Evolutionary conservation across 2,888 invertebrate species (phyloP).

Genomic region (Caenorhabditis sulstoni): DNA sequence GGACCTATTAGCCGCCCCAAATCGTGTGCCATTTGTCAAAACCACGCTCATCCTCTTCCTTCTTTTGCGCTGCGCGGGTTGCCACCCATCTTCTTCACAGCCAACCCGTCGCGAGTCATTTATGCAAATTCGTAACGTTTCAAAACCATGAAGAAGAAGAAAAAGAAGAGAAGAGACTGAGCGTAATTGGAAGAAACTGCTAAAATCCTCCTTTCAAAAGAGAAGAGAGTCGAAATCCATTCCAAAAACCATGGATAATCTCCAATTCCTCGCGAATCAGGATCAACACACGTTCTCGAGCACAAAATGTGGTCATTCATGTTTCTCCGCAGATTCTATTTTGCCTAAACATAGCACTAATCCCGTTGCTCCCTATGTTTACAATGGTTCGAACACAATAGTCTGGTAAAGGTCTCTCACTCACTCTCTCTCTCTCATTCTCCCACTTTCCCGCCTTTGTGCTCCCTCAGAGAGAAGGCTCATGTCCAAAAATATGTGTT

Average conservation of each 20-base stretch:
- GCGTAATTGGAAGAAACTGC: neutral
- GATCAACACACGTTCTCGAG: no score
- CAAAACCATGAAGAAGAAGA: neutral
- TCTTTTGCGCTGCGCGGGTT: neutral
- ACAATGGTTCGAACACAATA: constrained; percentile 54
- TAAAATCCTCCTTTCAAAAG: neutral
- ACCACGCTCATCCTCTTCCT: constrained; percentile 12
- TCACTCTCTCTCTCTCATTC: neutral
- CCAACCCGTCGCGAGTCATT: neutral
- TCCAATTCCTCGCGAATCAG: no score
- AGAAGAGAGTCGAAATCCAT: no score
- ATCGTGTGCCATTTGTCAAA: constrained; percentile 55
- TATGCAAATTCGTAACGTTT: constrained; percentile 28
- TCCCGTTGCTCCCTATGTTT: constrained; percentile 37
- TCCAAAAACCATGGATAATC: no score
- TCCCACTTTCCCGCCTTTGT: neutral
- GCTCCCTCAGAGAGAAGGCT: constrained; percentile 11
- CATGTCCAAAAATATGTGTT: constrained; percentile 51
- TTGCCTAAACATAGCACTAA: constrained; percentile 40
- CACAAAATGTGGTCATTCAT: no score
- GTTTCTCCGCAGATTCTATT: neutral
- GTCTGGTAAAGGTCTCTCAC: neutral
- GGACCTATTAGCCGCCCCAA: constrained; percentile 52
- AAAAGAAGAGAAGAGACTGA: neutral
- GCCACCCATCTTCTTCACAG: constrained; percentile 31